phyloP scores from a whole-genome alignment of 2,113 vertebrate genomes.

The Psammodynastes pulverulentus region DNA sequence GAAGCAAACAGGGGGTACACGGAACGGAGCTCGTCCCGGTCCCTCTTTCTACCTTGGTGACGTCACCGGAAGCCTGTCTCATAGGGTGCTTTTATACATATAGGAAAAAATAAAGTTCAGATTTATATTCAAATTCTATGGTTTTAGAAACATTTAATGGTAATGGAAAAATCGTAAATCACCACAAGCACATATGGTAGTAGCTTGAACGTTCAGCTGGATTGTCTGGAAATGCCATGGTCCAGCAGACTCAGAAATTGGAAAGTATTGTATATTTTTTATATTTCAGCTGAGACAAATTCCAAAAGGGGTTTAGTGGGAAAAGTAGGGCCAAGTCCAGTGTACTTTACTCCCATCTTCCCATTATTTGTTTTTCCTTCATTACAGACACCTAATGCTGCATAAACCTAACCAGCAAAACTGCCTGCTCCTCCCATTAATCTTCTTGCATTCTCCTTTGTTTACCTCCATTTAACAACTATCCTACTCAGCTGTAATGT shows the following conservation, averaged over 20 bases:
- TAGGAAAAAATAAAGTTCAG: background rate
- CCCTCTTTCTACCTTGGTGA: too few species aligned
- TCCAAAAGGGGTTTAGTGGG: background rate
- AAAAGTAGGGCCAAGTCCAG: background rate
- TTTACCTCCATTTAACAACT: background rate
- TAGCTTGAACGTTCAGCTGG: background rate
- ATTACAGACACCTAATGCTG: background rate
- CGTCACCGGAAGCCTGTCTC: too few species aligned
- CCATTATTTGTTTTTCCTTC: background rate
- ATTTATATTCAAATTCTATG: background rate
- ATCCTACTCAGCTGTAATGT: background rate
- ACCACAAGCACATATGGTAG: background rate
- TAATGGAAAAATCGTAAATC: background rate
- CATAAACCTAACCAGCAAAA: background rate
- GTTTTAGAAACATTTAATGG: background rate
- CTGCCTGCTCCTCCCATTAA: background rate
- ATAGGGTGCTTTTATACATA: background rate
- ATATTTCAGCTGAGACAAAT: background rate
- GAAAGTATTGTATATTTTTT: background rate
- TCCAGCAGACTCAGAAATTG: background rate
- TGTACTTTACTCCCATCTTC: background rate
- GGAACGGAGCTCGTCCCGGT: too few species aligned
- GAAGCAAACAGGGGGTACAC: too few species aligned
- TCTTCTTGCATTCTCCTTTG: background rate
- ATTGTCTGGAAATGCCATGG: background rate